Evolutionary conservation across 2,113 vertebrate genomes (phyloP).

Genomic region (Cephalophus harveyi): DNA sequence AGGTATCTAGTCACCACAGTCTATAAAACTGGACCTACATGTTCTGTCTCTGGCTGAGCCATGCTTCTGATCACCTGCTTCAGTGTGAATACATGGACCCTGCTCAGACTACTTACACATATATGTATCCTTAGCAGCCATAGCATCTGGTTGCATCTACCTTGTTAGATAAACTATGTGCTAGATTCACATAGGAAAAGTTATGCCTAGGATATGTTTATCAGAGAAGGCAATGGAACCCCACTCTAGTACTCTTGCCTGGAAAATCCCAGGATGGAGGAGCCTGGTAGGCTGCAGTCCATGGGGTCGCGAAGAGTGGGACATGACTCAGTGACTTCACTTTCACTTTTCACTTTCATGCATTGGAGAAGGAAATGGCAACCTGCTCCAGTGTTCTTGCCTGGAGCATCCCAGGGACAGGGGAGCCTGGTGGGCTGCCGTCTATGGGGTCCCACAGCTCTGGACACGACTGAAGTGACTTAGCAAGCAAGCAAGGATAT

Average conservation of each 20-base stretch:
- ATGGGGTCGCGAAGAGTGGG: rapidly evolving
- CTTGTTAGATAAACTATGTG: not conserved
- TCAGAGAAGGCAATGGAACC: too few relatives aligned
- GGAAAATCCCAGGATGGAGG: too few relatives aligned
- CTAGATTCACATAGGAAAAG: not conserved
- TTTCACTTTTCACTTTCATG: too few relatives aligned
- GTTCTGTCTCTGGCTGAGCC: not conserved
- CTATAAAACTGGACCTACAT: not conserved
- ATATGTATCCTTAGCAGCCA: not conserved
- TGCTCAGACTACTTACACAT: not conserved
- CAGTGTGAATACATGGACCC: not conserved
- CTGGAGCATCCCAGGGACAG: rapidly evolving
- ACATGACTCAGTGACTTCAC: too few relatives aligned
- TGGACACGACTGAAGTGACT: too few relatives aligned
- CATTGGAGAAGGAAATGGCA: too few relatives aligned
- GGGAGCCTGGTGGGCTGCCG: too few relatives aligned
- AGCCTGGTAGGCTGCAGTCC: too few relatives aligned
- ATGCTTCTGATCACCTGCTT: not conserved
- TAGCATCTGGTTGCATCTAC: not conserved
- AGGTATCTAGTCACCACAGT: not conserved
- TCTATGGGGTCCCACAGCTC: too few relatives aligned
- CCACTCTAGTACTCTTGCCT: too few relatives aligned
- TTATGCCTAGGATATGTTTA: not conserved
- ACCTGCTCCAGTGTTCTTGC: too few relatives aligned
- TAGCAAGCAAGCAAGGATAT: not conserved